These are phyloP conservation scores for Salvator merianae DNA, from an alignment of 2,113 vertebrate species.

Conservation along the genomic window DNA sequence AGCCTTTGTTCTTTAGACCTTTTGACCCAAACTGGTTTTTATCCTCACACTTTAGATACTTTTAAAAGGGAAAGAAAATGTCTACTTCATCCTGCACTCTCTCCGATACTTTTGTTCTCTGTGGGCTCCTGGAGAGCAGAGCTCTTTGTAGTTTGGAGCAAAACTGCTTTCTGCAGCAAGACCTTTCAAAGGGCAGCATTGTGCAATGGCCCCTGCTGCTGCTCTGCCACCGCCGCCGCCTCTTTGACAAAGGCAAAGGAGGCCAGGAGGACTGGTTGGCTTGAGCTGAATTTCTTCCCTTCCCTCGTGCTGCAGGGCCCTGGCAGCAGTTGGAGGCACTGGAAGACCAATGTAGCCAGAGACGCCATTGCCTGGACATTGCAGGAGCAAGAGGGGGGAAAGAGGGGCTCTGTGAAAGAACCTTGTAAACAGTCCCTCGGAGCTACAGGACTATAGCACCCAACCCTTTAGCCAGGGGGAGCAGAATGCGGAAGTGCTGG, in stretches of 20 bases:
- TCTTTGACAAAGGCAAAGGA: background rate
- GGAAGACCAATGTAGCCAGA: background rate
- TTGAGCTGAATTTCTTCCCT: background rate
- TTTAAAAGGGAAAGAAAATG: background rate
- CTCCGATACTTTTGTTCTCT: conserved; percentile 1
- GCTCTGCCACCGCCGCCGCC: background rate
- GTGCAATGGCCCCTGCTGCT: background rate
- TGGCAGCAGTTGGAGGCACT: background rate
- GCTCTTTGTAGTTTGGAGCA: background rate
- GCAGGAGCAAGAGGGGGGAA: background rate
- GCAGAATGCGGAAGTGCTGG: too few species aligned
- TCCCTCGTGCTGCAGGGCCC: background rate
- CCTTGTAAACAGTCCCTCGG: background rate
- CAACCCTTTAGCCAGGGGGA: background rate
- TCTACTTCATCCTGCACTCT: background rate
- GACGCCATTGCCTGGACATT: background rate
- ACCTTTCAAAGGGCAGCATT: background rate
- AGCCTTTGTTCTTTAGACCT: background rate
- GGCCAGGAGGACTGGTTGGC: background rate
- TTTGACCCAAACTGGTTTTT: background rate
- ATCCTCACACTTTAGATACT: background rate
- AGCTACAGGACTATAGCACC: background rate
- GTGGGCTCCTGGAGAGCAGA: background rate
- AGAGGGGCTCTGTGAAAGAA: background rate
- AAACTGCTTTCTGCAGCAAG: background rate